phyloP scores from a whole-genome alignment of 2,888 invertebrate genomes.

The Scaptomyza parva region DNA sequence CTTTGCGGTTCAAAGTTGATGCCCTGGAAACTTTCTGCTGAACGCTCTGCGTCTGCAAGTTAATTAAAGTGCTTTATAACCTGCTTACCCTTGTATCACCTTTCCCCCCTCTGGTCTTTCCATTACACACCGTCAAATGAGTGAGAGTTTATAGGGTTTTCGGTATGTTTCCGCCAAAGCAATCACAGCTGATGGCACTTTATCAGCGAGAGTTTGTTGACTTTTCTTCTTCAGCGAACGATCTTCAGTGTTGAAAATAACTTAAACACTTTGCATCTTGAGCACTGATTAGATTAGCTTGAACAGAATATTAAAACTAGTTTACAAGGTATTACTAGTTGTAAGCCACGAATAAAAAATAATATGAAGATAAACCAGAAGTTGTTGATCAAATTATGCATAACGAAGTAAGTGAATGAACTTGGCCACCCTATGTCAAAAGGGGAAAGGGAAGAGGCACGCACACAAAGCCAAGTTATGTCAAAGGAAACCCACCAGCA shows the following conservation, averaged over 20 bases:
- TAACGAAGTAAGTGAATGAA: conserved; percentile 29
- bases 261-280: conserved; percentile 15
- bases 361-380: no score
- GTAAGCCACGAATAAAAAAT: conserved; percentile 1
- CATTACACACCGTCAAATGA: not conserved
- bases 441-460: no score
- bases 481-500: conserved; percentile 62
- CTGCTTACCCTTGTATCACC: conserved; percentile 7
- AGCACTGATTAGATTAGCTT: not conserved
- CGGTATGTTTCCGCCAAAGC: conserved; percentile 38
- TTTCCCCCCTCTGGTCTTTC: not conserved
- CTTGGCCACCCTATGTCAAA: conserved; percentile 11
- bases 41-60: conserved; percentile 72
- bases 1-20: conserved; percentile 81
- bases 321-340: conserved; percentile 4
- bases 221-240: conserved; percentile 40
- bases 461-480: conserved; percentile 49
- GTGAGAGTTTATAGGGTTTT: conserved; percentile 8
- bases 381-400: conserved; percentile 58
- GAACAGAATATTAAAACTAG: not conserved
- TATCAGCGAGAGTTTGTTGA: conserved; percentile 45
- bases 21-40: conserved; percentile 67
- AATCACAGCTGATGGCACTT: conserved; percentile 40
- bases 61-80: conserved; percentile 80
- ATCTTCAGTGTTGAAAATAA: not conserved